phyloP scores from a whole-genome alignment of 1,140 invertebrate species.

The Pachypeltis micranthus region DNA sequence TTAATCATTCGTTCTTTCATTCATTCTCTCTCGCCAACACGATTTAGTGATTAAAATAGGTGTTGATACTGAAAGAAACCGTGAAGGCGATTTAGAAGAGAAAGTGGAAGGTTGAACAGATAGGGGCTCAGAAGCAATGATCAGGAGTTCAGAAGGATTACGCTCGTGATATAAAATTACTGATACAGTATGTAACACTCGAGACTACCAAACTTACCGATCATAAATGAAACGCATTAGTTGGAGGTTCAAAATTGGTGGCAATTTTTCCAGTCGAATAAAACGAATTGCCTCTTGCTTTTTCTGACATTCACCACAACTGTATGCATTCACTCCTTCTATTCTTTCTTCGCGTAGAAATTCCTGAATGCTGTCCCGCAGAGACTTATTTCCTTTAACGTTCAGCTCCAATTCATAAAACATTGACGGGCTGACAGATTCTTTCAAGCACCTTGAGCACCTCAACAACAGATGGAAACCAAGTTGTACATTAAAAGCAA shows the following conservation, averaged over 20 bases:
- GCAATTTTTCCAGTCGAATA: slow-evolving; percentile 46
- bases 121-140: too few relatives aligned
- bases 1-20: too few relatives aligned
- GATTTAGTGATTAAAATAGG: too few relatives aligned
- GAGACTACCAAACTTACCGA: slow-evolving; percentile 35
- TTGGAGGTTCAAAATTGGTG: slow-evolving; percentile 60
- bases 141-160: too few relatives aligned
- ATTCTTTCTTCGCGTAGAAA: slow-evolving; percentile 52
- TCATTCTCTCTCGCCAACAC: too few relatives aligned
- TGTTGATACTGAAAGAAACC: too few relatives aligned
- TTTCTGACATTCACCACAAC: slow-evolving; percentile 45
- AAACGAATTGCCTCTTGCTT: slow-evolving; percentile 51
- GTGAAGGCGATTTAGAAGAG: too few relatives aligned
- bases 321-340: slow-evolving; percentile 53
- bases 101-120: too few relatives aligned
- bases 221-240: slow-evolving; percentile 56
- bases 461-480: too few relatives aligned
- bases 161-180: too few relatives aligned
- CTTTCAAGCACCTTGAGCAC: slow-evolving; percentile 46
- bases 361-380: slow-evolving; percentile 49
- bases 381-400: slow-evolving; percentile 41
- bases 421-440: slow-evolving; percentile 44
- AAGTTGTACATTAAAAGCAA: too few relatives aligned
- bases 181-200: slow-evolving; percentile 16
- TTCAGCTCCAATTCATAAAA: slow-evolving; percentile 58